Percentiles rank a stretch among this genome's conserved stretches.
These are phyloP conservation scores for Napeogenes inachia DNA, from an alignment of 2,888 invertebrate species.

Conservation along the genomic window DNA sequence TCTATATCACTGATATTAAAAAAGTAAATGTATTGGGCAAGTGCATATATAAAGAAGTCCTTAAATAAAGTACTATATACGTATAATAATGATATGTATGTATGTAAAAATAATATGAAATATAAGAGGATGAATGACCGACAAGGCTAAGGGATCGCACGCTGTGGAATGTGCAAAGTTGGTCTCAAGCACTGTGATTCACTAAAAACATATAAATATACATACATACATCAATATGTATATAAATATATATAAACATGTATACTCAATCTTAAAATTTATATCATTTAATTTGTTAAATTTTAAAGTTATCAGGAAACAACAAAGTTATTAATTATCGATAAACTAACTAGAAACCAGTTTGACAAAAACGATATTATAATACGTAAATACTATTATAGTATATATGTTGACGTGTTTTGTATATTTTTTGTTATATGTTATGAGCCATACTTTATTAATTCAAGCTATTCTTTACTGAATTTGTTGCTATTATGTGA, in stretches of 20 bases:
- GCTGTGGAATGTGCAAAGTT: constrained; percentile 49
- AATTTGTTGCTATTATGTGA: neutral
- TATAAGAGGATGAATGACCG: constrained; percentile 60
- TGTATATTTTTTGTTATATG: too few relatives aligned
- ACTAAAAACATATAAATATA: constrained; percentile 7
- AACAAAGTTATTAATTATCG: neutral
- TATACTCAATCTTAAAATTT: too few relatives aligned
- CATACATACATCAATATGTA: too few relatives aligned
- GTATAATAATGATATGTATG: neutral
- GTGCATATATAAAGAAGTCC: too few relatives aligned
- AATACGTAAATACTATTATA: neutral
- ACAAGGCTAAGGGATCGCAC: constrained; percentile 44
- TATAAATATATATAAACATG: too few relatives aligned
- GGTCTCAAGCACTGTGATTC: constrained; percentile 23
- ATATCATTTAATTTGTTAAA: too few relatives aligned
- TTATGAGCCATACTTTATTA: too few relatives aligned
- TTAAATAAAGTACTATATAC: too few relatives aligned
- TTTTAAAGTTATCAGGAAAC: neutral
- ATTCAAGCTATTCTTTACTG: too few relatives aligned
- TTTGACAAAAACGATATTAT: neutral
- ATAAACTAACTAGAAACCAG: neutral
- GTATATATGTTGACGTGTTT: neutral
- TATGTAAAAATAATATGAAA: neutral
- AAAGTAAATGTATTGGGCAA: too few relatives aligned
- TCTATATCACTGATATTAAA: too few relatives aligned